phyloP scores from a whole-genome alignment of 2,797 vertebrate genomes.

The Brachymystax lenok region DNA sequence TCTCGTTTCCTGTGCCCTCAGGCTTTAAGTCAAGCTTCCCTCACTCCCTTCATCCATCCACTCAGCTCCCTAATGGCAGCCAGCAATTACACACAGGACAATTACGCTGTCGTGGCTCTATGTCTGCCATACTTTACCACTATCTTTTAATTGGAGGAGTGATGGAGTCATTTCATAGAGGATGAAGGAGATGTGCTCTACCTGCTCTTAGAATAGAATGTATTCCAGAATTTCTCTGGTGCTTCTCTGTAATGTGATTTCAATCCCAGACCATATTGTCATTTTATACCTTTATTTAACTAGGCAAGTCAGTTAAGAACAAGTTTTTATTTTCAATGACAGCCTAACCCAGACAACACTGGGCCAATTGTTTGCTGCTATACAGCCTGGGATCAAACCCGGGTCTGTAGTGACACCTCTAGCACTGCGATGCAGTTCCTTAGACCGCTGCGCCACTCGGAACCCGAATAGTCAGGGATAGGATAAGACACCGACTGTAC shows the following conservation, averaged over 20 bases:
- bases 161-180: conserved; percentile 56
- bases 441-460: too few relatives aligned
- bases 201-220: conserved; percentile 66
- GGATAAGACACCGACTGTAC: conserved; percentile 51
- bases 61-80: conserved; percentile 8
- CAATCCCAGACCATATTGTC: conserved; percentile 60
- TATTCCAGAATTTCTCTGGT: conserved; percentile 58
- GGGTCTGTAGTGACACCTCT: too few relatives aligned
- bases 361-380: too few relatives aligned
- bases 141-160: conserved; percentile 77
- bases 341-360: too few relatives aligned
- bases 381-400: too few relatives aligned
- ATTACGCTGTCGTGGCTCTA: conserved; percentile 57
- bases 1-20: conserved; percentile 38
- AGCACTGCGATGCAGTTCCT: too few relatives aligned
- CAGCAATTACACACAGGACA: conserved; percentile 43
- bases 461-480: conserved; percentile 62
- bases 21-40: conserved; percentile 53
- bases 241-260: conserved; percentile 67
- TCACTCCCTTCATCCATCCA: conserved; percentile 22
- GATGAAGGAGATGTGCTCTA: conserved; percentile 66
- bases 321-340: too few relatives aligned
- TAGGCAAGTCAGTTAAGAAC: too few relatives aligned
- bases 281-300: too few relatives aligned
- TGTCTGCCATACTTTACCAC: conserved; percentile 56